These are phyloP conservation scores for Chironomus tepperi DNA, from an alignment of 1,140 invertebrate species.

Conservation along the genomic window DNA sequence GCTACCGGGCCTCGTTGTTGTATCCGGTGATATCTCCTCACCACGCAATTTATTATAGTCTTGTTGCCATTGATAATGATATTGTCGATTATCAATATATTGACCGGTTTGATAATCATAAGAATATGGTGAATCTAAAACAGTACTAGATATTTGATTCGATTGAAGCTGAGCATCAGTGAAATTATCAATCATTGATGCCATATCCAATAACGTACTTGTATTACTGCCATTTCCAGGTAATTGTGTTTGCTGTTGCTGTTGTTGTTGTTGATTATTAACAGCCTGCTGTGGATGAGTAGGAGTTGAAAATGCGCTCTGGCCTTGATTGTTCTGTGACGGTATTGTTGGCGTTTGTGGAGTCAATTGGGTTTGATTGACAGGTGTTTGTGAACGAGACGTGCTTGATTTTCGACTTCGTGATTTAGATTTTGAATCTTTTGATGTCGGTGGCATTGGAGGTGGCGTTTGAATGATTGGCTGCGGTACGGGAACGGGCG, in stretches of 20 bases:
- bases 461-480: slow-evolving; percentile 27
- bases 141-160: slow-evolving; percentile 71
- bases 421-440: slow-evolving; percentile 26
- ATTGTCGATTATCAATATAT: slow-evolving; percentile 39
- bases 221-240: slow-evolving; percentile 39
- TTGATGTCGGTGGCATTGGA: slow-evolving; percentile 29
- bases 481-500: slow-evolving; percentile 32
- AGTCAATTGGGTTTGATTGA: slow-evolving; percentile 24
- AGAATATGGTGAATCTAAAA: slow-evolving; percentile 63
- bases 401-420: not conserved
- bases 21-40: slow-evolving; percentile 23
- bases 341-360: slow-evolving; percentile 39
- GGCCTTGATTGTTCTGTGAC: slow-evolving; percentile 32
- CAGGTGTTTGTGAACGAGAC: slow-evolving; percentile 29
- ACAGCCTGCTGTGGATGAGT: slow-evolving; percentile 34
- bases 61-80: slow-evolving; percentile 38
- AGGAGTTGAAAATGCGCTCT: slow-evolving; percentile 32
- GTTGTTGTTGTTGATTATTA: slow-evolving; percentile 31
- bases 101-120: slow-evolving; percentile 50
- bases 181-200: slow-evolving; percentile 61
- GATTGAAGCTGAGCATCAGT: slow-evolving; percentile 68
- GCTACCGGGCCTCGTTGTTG: slow-evolving; percentile 25
- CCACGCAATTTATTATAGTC: not conserved
- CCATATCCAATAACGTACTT: slow-evolving; percentile 52
- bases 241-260: slow-evolving; percentile 29